A percentile compares a stretch with the other conserved stretches of the same genome.
These are phyloP conservation scores for Palythoa grandis DNA, from an alignment of 92 coral and sea anemone genomes.

Conservation along the genomic window DNA sequence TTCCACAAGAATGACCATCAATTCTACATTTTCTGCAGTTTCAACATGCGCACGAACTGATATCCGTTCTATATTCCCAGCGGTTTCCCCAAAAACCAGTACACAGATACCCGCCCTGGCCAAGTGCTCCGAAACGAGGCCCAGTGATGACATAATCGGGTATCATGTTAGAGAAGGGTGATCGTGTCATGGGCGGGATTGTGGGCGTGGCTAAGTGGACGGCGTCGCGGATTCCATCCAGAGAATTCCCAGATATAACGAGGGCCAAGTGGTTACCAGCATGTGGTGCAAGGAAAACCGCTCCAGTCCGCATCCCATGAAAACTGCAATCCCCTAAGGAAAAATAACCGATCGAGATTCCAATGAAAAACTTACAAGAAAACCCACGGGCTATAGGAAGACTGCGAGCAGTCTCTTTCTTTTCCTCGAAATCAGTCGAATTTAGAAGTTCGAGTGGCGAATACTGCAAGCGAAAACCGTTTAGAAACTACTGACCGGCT, in stretches of 20 bases:
- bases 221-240: conserved; percentile 82
- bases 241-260: conserved; percentile 89
- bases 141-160: conserved; percentile 99
- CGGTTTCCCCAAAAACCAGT: conserved; percentile 97
- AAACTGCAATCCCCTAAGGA: conserved; percentile 70
- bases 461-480: no score
- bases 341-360: background rate
- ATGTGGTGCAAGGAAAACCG: conserved; percentile 89
- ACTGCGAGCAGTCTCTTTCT: no score
- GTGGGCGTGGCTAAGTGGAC: conserved; percentile 92
- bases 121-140: conserved; percentile 90
- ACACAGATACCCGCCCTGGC: conserved; percentile 95
- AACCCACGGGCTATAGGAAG: background rate
- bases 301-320: conserved; percentile 74
- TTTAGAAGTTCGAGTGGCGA: no score
- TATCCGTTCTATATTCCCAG: conserved; percentile 82
- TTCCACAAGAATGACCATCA: background rate
- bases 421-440: no score
- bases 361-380: background rate
- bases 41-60: conserved; percentile 76
- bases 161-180: conserved; percentile 96
- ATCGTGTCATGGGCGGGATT: conserved; percentile 97
- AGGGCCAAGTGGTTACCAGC: conserved; percentile 83
- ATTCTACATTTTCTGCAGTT: background rate
- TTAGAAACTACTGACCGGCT: no score